These are phyloP conservation scores for Callocephalon fimbriatum DNA, from an alignment of 2,113 vertebrate genomes.

Conservation along the genomic window DNA sequence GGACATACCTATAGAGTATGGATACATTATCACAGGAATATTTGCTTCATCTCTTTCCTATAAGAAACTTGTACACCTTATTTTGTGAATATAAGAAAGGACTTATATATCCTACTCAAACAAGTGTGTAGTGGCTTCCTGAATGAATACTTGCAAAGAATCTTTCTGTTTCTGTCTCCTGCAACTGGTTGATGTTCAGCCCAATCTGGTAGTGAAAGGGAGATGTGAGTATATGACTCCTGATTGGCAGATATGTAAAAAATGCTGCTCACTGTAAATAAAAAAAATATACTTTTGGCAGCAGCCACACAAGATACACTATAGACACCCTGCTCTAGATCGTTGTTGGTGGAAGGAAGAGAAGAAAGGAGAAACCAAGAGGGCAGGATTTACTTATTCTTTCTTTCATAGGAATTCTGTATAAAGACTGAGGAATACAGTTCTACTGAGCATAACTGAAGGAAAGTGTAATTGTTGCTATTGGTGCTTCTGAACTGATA, in stretches of 20 bases:
- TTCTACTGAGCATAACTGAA: background rate
- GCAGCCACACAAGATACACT: background rate
- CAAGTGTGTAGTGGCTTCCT: background rate
- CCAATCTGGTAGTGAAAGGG: background rate
- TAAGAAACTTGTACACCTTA: background rate
- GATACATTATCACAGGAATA: background rate
- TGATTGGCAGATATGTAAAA: background rate
- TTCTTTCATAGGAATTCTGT: background rate
- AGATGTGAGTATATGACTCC: accelerated
- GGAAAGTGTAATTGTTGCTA: background rate
- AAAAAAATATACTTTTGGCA: background rate
- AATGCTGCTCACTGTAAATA: background rate
- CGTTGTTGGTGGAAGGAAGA: background rate
- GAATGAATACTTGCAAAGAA: background rate
- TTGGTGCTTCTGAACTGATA: background rate
- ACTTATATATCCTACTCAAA: background rate
- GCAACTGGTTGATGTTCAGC: background rate
- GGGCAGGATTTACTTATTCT: background rate
- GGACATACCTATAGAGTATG: background rate
- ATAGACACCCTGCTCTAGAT: background rate
- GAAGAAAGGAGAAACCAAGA: background rate
- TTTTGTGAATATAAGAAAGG: background rate
- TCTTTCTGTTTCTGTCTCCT: background rate
- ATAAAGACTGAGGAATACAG: background rate
- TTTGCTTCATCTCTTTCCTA: background rate